Evolutionary conservation across 2,888 invertebrate genomes (phyloP), one percentile per base, ranked within the genome.

Genomic region (Acanthacorydalis orientalis): DNA sequence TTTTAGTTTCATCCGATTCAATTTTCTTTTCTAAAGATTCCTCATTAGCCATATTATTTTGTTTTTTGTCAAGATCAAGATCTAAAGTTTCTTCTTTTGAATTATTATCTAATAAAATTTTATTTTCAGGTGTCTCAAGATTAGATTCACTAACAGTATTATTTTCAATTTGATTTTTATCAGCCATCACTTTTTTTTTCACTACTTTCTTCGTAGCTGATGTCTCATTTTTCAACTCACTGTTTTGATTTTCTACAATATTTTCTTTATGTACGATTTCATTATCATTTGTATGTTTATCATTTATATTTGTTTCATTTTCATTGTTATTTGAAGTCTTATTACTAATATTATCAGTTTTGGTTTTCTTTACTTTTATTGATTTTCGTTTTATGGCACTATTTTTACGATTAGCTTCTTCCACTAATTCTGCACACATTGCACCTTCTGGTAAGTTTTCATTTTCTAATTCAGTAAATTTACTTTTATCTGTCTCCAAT

Each of bases 391-490:
- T 43, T 56, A 63, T 33, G 59, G 57, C 7, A 7, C 60, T 59
- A 55, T 68, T 61, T 53, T 60, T 58, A 54, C 62, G 57, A 52
- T 64, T 61, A 12, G 63, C 62, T 54, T 70, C 68, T 54, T 67
- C 64, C 37, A 68, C 59, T 48, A 69, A 57, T 55, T 69, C 69
- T 9, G 64, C 54, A 55, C 67, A 69, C 43, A 63, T 67, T 2
- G 68, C 68, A 11, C 66, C 64, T 56, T 64, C 61, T 47, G 34
- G 31, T 33, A 32, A 33, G 8, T 8, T 7, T 43, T 12, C 14
- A n/a, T 31, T 31, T 48, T 16, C 47, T 23, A 23, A 23, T 23
- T 23, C 23, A 23, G 23, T 23, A 6, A 23, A 23, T 23, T 23
- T 23, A 23, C 23, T 23, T 23, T 23, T 23, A 6, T 50, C 43